These are phyloP conservation scores for Cyphomyrus plagiostoma DNA, from an alignment of 2,113 vertebrate species.

Conservation along the genomic window DNA sequence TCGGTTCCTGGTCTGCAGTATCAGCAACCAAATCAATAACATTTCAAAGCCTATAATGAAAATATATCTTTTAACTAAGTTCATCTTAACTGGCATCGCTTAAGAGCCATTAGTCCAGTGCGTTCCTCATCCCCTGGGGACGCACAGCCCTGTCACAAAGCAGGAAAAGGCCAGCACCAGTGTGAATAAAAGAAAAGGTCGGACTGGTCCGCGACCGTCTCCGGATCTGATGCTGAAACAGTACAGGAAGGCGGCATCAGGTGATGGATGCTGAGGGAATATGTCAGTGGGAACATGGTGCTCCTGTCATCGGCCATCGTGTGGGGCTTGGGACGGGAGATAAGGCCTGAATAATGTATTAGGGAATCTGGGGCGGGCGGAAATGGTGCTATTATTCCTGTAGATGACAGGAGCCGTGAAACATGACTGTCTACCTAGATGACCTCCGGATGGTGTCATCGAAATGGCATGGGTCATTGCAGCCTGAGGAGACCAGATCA, in stretches of 20 bases:
- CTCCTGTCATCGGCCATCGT: conserved; percentile 10
- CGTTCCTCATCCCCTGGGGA: background rate
- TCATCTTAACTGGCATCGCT: background rate
- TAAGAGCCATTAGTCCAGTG: background rate
- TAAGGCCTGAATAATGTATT: conserved; percentile 25
- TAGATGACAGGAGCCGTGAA: conserved; percentile 13
- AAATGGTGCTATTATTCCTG: conserved; percentile 17
- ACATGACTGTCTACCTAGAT: background rate
- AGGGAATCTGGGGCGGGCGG: background rate
- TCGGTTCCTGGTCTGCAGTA: background rate
- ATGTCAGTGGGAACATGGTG: background rate
- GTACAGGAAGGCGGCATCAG: background rate
- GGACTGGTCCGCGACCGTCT: background rate
- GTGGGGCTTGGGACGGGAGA: background rate
- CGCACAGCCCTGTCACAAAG: background rate
- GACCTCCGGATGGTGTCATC: conserved; percentile 1
- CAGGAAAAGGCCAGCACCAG: background rate
- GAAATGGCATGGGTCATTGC: background rate
- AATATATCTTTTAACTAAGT: background rate
- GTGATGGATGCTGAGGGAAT: conserved; percentile 5
- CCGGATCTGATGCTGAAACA: background rate
- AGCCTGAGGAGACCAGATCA: background rate
- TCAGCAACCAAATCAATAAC: background rate
- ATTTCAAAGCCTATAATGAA: background rate
- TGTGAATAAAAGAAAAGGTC: conserved; percentile 2